Evolutionary conservation across 2,888 invertebrate species (phyloP), one percentile per base, ranked within the genome.

Genomic region (Oeneis ivallda): DNA sequence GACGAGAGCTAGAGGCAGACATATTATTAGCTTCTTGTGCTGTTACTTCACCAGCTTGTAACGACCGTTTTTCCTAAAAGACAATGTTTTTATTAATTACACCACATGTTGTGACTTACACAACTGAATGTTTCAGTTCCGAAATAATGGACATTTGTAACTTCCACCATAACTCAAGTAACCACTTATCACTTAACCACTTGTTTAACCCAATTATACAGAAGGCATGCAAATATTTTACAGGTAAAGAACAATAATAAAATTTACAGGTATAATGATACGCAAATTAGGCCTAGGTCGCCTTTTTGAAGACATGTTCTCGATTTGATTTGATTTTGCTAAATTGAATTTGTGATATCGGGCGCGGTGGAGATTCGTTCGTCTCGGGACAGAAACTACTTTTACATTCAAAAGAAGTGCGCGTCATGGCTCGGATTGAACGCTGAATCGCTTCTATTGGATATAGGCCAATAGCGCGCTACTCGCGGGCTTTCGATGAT

Each of bases 1-100:
- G 93, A 85, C 96, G 95, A 91, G 97, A 95, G 81, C 95, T 95
- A 50, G 96, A 94, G 54, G 96, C 95, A 65, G 96, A 95, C 89
- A 97, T 94, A 83, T 96, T 96, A 82, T 96, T 96, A 74, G 95
- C 95, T 83, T 97, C 96, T 83, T 97, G 96, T 76, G 97, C 96
- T 62, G 96, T 94, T 62, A 97, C 92, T 82, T 97, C 97, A 64
- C 96, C 96, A 63, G 96, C 94, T 86, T 96, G 96, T 73, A 98
- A 86, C 62, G 96, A 96, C 78, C 96, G 94, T 76, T 96, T 96
- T 89, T 97, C 96, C 97, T 97, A 92, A 74, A 89, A 90, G 32
- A 70, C 64, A 72, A 64, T 59, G 43, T 43, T 59, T 57, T 52
- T 65, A 43, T 54, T 54, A 59, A 56, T 50, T 60, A n/a, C n/a